Conservation (phyloP, 2,113 vertebrate species). For the Micronycteris hirsuta region DNA sequence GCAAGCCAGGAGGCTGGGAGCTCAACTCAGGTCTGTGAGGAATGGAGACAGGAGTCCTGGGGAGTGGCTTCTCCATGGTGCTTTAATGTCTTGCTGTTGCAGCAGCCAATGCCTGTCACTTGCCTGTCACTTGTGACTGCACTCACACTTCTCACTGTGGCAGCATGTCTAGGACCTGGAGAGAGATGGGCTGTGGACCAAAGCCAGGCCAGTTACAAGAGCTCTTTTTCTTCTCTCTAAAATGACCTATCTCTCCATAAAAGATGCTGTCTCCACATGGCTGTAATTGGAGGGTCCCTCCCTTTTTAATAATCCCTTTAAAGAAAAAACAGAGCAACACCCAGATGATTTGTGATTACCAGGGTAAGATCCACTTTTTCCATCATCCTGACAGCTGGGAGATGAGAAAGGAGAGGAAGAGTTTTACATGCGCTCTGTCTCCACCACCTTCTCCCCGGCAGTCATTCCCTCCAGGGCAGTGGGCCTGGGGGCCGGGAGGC, state of each 20-base stretch:
- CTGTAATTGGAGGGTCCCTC: neutral
- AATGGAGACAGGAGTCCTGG: neutral
- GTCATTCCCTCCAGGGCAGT: neutral
- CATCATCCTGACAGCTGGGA: neutral
- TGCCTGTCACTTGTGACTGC: neutral
- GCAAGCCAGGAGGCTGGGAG: neutral
- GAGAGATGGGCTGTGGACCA: neutral
- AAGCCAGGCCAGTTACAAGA: neutral
- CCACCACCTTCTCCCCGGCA: neutral
- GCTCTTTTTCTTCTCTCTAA: neutral
- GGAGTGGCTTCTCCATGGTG: neutral
- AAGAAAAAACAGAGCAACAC: neutral
- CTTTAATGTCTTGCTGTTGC: neutral
- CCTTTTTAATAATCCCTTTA: slow-evolving; percentile 44
- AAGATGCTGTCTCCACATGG: neutral
- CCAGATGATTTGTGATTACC: neutral
- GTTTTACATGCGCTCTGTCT: fast-evolving
- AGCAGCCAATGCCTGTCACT: neutral
- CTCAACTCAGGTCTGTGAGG: neutral
- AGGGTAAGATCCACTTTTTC: neutral
- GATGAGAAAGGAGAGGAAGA: neutral
- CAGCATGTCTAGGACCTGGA: neutral
- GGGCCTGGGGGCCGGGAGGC: neutral
- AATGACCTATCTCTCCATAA: neutral
- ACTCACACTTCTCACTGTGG: neutral